Conservation (phyloP, 2,797 vertebrate genomes). For the Cirrhinus molitorella region DNA sequence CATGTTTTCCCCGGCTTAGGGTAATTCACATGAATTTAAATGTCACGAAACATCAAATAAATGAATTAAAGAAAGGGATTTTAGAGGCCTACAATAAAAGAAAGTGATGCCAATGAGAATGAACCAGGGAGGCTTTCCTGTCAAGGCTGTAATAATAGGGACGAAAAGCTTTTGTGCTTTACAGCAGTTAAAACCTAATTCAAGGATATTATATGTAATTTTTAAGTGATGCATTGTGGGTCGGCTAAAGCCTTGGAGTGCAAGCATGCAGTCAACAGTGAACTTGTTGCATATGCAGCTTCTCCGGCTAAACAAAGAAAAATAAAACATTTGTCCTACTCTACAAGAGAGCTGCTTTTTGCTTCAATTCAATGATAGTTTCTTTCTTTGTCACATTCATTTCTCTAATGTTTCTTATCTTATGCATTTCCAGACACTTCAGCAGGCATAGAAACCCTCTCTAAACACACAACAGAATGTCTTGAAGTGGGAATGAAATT, state of each 20-base stretch:
- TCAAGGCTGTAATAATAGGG: slow-evolving; percentile 40
- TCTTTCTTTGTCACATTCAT: slow-evolving; percentile 34
- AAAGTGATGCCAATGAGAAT: slow-evolving; percentile 43
- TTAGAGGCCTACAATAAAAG: slow-evolving; percentile 56
- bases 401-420: slow-evolving; percentile 67
- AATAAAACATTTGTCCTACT: slow-evolving; percentile 57
- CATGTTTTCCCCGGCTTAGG: slow-evolving; percentile 55
- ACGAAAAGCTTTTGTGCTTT: slow-evolving; percentile 49
- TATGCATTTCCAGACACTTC: slow-evolving; percentile 68
- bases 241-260: slow-evolving; percentile 5
- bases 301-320: slow-evolving; percentile 45
- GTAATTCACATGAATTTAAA: slow-evolving; percentile 65
- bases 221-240: slow-evolving; percentile 10
- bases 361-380: slow-evolving; percentile 67
- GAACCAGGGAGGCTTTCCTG: slow-evolving; percentile 42
- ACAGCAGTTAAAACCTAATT: slow-evolving; percentile 51
- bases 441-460: slow-evolving; percentile 67
- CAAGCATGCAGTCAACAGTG: slow-evolving; percentile 30
- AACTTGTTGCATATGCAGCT: slow-evolving; percentile 54
- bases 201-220: slow-evolving; percentile 17
- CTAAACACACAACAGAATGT: slow-evolving; percentile 71
- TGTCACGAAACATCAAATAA: slow-evolving; percentile 65
- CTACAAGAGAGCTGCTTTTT: background rate
- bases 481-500: slow-evolving; percentile 76
- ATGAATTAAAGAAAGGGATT: slow-evolving; percentile 60